Conservation (phyloP, 64 coral and sea anemone species). For the Stichodactyla mertensii region DNA sequence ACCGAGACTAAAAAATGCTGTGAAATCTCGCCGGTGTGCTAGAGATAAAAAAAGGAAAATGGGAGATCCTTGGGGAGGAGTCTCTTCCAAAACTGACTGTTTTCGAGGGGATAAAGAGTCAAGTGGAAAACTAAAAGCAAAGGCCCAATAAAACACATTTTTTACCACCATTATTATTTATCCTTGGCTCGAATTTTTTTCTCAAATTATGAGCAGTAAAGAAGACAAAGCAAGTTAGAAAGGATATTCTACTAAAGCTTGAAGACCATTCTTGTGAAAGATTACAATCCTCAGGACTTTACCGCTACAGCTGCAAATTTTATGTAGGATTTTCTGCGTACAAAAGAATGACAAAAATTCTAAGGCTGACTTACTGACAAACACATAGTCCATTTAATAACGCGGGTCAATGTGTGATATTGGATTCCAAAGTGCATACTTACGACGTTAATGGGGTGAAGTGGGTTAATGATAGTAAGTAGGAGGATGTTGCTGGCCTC, state of each 20-base stretch:
- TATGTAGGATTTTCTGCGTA: conserved; percentile 93
- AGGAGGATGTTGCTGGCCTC: conserved; percentile 95
- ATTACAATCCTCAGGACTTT: conserved; percentile 98
- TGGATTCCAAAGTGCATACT: conserved; percentile 13
- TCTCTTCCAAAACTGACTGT: no score
- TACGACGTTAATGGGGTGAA: conserved; percentile 95
- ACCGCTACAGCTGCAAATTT: conserved; percentile 82
- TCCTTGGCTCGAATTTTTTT: no score
- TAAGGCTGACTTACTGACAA: neutral
- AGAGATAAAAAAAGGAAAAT: no score
- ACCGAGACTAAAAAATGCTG: no score
- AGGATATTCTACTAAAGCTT: conserved; percentile 99
- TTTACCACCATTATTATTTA: no score
- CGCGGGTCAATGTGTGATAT: neutral
- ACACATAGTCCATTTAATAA: neutral
- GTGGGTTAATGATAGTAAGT: conserved; percentile 94
- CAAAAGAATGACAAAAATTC: neutral
- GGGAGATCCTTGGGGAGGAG: no score
- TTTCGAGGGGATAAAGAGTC: no score
- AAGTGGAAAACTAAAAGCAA: no score
- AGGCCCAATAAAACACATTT: no score
- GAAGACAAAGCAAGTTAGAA: neutral
- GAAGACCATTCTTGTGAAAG: conserved; percentile 98
- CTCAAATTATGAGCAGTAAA: no score
- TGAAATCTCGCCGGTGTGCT: no score